phyloP scores from a whole-genome alignment of 2,797 vertebrate genomes.

The Anguilla anguilla region DNA sequence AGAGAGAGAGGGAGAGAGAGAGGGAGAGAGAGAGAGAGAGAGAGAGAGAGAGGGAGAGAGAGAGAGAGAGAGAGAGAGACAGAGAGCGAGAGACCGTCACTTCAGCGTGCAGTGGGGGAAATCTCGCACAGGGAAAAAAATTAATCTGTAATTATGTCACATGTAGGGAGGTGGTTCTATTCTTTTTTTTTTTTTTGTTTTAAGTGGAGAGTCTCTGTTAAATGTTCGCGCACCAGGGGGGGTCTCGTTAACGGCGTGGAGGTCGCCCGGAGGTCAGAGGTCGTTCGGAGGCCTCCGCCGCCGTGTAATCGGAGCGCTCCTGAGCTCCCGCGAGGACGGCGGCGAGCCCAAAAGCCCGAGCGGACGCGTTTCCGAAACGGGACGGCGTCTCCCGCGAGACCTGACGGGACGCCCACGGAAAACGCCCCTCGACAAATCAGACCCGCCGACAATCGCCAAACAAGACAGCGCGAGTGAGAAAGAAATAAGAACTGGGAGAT shows the following conservation, averaged over 20 bases:
- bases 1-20: no score
- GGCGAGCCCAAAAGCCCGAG: neutral
- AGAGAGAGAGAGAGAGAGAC: no score
- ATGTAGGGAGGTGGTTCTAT: neutral
- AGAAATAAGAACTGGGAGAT: neutral
- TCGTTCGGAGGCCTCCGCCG: neutral
- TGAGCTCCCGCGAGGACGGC: neutral
- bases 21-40: no score
- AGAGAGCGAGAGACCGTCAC: neutral
- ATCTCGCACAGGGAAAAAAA: neutral
- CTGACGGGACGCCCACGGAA: neutral
- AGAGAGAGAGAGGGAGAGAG: no score
- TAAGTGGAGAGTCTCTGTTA: neutral
- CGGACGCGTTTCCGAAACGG: neutral
- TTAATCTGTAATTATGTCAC: neutral
- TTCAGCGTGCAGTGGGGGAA: neutral
- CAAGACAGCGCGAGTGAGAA: neutral
- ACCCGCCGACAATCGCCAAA: neutral
- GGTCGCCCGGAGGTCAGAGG: neutral
- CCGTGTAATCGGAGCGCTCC: neutral
- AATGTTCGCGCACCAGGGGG: neutral
- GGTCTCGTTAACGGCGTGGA: neutral
- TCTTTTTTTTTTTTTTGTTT: neutral
- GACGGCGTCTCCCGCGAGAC: neutral
- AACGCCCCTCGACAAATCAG: neutral